Evolutionary conservation across 1,140 invertebrate genomes (phyloP).

Genomic region (Archegozetes longisetosus): DNA sequence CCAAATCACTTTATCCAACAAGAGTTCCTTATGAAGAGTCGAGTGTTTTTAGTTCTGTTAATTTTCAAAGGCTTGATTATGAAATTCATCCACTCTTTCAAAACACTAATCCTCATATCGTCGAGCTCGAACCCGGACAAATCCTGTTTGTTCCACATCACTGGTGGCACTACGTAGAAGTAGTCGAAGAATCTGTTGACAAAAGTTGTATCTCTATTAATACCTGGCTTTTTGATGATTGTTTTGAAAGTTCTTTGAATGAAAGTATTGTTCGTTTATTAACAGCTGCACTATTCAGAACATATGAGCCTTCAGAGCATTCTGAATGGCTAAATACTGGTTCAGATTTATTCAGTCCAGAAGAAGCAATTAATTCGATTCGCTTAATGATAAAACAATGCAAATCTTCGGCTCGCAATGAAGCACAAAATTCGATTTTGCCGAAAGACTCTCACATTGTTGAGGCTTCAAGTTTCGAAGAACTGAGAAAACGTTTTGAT

Average conservation of each 20-base stretch:
- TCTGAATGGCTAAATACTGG: conserved; percentile 17
- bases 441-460: neutral
- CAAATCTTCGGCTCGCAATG: neutral
- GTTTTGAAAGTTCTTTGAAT: conserved; percentile 1
- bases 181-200: conserved; percentile 6
- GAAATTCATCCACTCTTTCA: conserved; percentile 27
- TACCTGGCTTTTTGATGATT: conserved; percentile 5
- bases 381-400: conserved; percentile 9
- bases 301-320: neutral
- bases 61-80: conserved; percentile 43
- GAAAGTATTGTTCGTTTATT: conserved; percentile 20
- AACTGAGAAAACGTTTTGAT: neutral
- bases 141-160: conserved; percentile 44
- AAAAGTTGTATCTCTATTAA: conserved; percentile 15
- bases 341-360: conserved; percentile 11
- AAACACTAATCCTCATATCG: conserved; percentile 30
- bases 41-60: conserved; percentile 73
- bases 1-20: conserved; percentile 49
- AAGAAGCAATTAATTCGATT: conserved; percentile 10
- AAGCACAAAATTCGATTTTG: neutral
- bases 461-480: neutral
- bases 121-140: conserved; percentile 37
- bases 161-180: conserved; percentile 42
- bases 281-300: conserved; percentile 23
- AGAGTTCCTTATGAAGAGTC: conserved; percentile 92